Percentiles rank a stretch among this genome's conserved stretches.
phyloP scores from a whole-genome alignment of 92 coral and sea anemone species.

The Pocillopora meandrina region DNA sequence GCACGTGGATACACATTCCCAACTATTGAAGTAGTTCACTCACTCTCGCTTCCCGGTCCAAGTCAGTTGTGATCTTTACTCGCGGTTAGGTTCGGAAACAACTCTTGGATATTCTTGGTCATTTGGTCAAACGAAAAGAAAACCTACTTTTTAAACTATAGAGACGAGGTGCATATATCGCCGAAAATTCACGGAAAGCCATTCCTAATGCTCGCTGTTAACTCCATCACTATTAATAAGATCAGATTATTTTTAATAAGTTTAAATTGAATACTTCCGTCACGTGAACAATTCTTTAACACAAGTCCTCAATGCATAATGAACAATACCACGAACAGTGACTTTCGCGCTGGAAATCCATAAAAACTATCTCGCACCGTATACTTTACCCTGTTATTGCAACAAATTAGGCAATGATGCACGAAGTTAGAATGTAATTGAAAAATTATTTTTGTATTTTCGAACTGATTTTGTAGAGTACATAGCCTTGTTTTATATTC shows the following conservation, averaged over 20 bases:
- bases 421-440: not conserved
- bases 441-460: slow-evolving; percentile 5
- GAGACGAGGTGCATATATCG: no score
- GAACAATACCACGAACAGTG: no score
- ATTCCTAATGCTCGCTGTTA: no score
- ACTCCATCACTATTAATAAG: no score
- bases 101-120: not conserved
- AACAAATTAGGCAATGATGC: not conserved
- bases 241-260: not conserved
- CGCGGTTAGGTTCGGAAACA: not conserved
- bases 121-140: not conserved
- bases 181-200: no score
- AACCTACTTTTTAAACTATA: no score
- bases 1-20: not conserved
- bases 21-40: not conserved
- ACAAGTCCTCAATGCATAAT: no score
- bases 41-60: no score
- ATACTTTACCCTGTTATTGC: not conserved
- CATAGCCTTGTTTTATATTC: slow-evolving; percentile 7
- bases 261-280: not conserved
- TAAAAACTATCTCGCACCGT: no score
- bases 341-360: not conserved
- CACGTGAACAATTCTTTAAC: not conserved
- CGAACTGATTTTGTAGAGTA: not conserved
- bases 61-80: not conserved